Conservation (phyloP, 2,797 vertebrate species). For the Rhadinocentrus ornatus region DNA sequence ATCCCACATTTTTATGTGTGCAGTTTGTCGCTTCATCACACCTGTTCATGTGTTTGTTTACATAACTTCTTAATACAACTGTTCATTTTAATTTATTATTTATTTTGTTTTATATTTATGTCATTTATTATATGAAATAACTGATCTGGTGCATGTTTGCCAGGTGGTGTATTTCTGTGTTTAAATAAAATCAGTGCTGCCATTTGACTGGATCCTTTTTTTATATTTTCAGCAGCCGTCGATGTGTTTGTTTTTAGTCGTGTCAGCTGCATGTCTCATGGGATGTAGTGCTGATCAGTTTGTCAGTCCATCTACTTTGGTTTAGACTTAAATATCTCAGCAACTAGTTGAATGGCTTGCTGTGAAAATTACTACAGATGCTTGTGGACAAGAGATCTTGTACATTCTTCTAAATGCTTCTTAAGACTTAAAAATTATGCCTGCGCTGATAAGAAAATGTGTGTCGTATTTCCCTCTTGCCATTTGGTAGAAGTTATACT, state of each 20-base stretch:
- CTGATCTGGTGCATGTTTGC: slow-evolving; percentile 50
- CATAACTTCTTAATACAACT: slow-evolving; percentile 71
- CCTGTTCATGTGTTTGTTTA: slow-evolving; percentile 70
- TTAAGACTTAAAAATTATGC: too few species aligned
- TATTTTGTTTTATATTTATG: slow-evolving; percentile 85
- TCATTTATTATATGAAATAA: slow-evolving; percentile 70
- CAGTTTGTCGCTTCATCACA: slow-evolving; percentile 48
- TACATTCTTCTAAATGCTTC: too few species aligned
- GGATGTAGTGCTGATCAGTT: not conserved
- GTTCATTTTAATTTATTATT: slow-evolving; percentile 85
- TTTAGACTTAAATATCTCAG: not conserved
- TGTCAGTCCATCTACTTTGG: not conserved
- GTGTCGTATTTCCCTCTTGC: not conserved
- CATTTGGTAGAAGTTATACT: not conserved
- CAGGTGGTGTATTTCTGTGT: slow-evolving; percentile 57
- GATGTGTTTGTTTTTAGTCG: not conserved
- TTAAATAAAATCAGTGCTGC: slow-evolving; percentile 74
- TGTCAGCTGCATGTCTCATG: not conserved
- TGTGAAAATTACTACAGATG: not conserved
- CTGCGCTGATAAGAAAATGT: not conserved
- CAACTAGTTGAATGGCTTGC: not conserved
- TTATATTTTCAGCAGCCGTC: slow-evolving; percentile 17
- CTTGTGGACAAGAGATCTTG: too few species aligned
- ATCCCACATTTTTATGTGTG: slow-evolving; percentile 58
- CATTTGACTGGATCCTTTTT: slow-evolving; percentile 30